phyloP scores from a whole-genome alignment of 2,888 invertebrate genomes.

The Elegia similella region DNA sequence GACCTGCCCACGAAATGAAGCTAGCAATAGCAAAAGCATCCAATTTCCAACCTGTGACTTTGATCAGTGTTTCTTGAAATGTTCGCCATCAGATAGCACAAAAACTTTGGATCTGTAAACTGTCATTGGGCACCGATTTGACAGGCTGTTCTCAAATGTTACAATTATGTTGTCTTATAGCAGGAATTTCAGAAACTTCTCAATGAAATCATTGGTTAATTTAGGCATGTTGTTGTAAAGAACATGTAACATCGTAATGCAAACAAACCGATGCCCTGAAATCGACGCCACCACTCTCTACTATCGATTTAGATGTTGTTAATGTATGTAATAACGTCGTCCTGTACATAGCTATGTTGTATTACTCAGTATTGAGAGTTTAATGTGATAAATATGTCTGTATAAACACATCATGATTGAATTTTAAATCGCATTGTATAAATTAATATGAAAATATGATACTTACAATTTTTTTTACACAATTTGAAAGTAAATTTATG shows the following conservation, averaged over 20 bases:
- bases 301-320: constrained; percentile 11
- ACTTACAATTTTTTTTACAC: not conserved
- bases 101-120: no score
- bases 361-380: not conserved
- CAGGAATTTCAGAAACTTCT: no score
- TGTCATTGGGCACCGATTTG: no score
- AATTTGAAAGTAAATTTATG: not conserved
- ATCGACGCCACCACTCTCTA: constrained; percentile 15
- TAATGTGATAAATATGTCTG: constrained; percentile 9
- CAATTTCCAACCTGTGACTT: no score
- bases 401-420: not conserved
- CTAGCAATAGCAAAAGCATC: no score
- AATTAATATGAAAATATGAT: not conserved
- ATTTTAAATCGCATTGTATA: not conserved
- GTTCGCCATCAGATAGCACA: no score
- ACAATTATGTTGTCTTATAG: no score
- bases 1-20: no score
- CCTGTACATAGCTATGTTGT: constrained; percentile 2
- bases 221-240: not conserved
- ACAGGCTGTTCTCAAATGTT: no score
- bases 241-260: not conserved
- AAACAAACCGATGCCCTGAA: not conserved
- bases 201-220: not conserved
- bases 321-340: constrained; percentile 2
- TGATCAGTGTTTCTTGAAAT: no score